Evolutionary conservation across 2,888 invertebrate species (phyloP), one percentile per base, ranked within the genome.

Genomic region (Calameuta idolon): DNA sequence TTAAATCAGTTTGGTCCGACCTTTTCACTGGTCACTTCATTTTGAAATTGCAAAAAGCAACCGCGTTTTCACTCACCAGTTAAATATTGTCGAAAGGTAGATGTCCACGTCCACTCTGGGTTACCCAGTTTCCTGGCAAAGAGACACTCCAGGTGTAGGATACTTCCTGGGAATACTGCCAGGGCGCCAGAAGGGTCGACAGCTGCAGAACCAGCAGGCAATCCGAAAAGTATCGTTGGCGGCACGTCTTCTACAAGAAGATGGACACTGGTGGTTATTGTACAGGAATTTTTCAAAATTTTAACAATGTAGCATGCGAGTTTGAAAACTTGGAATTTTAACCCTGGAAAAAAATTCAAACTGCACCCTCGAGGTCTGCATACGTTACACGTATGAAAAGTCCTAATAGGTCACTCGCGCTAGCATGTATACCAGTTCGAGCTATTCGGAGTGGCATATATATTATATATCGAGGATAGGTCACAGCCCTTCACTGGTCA

Each of bases 51-150:
- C 55, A 15, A 9, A 0, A 2, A 23, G 23, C 23, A 55, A 9
- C 9, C 55, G 1, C 55, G 9, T 23, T 23, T 55, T 55, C 9
- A 83, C 89, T 91, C 89, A 96, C 97, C 96, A 85, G 96, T 95
- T 75, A 94, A 94, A 91, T 97, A 96, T 89, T 95, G 95, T 83
- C 96, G 95, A 87, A 94, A 94, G 79, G 95, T 95, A 78, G 97
- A 95, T 0, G 97, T 97, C 97, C 97, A 97, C 75, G 95, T 95
- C 97, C 97, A 97, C 87, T 96, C 96, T 0, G 97, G 97, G 81
- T 96, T 95, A 1, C 97, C 97, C 33, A 95, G 92, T 31, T 94
- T 93, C 68, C 96, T 93, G 1, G 95, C 95, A 87, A 96, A 95
- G 85, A 97, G 94, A 89, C 97, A 97, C 91, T 97, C 97, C 80